These are phyloP conservation scores for Malurus alboscapulatus DNA, from an alignment of 2,113 vertebrate species.

Conservation along the genomic window DNA sequence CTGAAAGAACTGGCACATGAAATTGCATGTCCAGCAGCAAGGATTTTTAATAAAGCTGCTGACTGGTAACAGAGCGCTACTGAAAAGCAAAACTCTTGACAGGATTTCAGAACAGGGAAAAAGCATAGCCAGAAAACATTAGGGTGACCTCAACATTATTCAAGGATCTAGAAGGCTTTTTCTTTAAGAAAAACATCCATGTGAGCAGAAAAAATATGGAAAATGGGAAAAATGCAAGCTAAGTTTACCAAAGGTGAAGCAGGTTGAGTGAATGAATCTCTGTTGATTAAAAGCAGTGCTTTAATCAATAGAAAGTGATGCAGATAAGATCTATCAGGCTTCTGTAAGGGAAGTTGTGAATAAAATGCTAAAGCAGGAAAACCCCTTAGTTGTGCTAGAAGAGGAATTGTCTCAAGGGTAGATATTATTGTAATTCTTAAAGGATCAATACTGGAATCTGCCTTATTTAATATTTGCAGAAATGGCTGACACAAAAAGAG, in stretches of 20 bases:
- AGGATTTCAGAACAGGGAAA: background rate
- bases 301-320: background rate
- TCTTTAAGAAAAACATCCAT: background rate
- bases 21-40: slow-evolving; percentile 55
- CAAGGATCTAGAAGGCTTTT: background rate
- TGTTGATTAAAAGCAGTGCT: background rate
- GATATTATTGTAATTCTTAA: background rate
- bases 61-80: background rate
- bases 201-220: background rate
- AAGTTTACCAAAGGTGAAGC: background rate
- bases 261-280: background rate
- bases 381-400: background rate
- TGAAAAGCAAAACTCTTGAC: background rate
- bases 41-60: slow-evolving; percentile 35
- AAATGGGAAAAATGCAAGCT: background rate
- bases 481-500: background rate
- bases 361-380: slow-evolving; percentile 18
- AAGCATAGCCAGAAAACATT: background rate
- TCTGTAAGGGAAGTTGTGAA: background rate
- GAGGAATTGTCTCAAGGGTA: background rate
- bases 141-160: background rate
- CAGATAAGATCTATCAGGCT: background rate
- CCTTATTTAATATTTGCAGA: slow-evolving; percentile 14
- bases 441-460: background rate
- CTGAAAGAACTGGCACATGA: slow-evolving; percentile 39